Percentiles rank a stretch among this genome's conserved stretches.
Evolutionary conservation across 2,113 vertebrate genomes (phyloP).

Genomic region (Uria aalge): DNA sequence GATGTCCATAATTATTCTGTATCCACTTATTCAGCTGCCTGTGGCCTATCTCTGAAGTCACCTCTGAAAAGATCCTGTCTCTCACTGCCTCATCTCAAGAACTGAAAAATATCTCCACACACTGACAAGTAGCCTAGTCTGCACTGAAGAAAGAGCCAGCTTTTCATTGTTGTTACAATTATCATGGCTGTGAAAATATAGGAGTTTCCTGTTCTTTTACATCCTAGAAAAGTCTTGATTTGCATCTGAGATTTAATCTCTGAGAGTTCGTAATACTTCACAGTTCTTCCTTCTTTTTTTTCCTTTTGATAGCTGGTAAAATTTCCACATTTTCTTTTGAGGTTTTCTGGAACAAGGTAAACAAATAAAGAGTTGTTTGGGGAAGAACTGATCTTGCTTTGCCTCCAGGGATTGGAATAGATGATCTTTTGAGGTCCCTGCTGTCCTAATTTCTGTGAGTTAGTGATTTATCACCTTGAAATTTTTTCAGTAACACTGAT

Average conservation of each 20-base stretch:
- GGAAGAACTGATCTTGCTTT: background rate
- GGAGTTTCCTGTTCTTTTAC: background rate
- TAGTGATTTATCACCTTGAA: background rate
- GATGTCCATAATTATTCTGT: background rate
- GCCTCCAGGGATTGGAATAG: background rate
- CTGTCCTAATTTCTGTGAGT: background rate
- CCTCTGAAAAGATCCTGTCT: background rate
- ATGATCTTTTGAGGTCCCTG: background rate
- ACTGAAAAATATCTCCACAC: background rate
- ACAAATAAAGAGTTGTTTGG: background rate
- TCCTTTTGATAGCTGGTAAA: background rate
- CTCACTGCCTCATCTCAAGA: background rate
- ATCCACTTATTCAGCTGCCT: background rate
- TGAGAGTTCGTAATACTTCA: background rate
- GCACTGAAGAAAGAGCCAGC: background rate
- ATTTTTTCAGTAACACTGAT: background rate
- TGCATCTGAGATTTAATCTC: background rate
- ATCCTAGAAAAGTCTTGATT: background rate
- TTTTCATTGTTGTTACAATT: background rate
- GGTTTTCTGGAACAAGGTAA: background rate
- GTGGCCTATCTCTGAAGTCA: background rate
- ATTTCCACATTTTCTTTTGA: background rate
- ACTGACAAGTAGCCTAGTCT: background rate
- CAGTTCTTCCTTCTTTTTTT: background rate
- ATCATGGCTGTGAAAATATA: background rate